Conservation (phyloP, 2,797 vertebrate species). For the Remorina albescens region DNA sequence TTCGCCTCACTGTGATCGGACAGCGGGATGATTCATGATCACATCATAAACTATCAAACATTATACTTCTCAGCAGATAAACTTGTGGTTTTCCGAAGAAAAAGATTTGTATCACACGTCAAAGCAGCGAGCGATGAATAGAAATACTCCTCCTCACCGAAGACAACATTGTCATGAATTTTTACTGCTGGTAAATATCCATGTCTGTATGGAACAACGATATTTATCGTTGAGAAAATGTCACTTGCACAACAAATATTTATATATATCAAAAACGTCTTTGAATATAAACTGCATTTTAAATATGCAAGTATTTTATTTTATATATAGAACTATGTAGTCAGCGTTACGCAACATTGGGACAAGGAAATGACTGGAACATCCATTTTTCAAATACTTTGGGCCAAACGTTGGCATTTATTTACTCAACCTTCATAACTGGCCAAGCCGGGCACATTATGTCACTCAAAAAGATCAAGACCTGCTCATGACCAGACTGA, state of each 20-base stretch:
- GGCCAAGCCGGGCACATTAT: conserved; percentile 6
- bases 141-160: not conserved
- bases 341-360: not conserved
- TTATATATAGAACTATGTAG: not conserved
- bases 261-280: not conserved
- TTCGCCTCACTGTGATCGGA: conserved; percentile 46
- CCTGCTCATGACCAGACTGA: not conserved
- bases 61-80: conserved; percentile 38
- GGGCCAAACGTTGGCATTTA: not conserved
- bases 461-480: conserved; percentile 6
- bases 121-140: conserved; percentile 18
- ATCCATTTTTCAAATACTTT: not conserved
- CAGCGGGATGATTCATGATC: conserved; percentile 34
- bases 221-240: not conserved
- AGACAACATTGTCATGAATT: conserved; percentile 8
- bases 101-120: conserved; percentile 22
- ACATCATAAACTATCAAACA: conserved; percentile 21
- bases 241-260: not conserved
- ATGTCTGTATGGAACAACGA: no score
- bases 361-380: not conserved
- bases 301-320: not conserved
- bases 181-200: no score
- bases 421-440: conserved; percentile 7
- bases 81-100: conserved; percentile 25
- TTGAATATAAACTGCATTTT: not conserved